Conservation (phyloP, 2,797 vertebrate species). For the Jordanella pulchra region DNA sequence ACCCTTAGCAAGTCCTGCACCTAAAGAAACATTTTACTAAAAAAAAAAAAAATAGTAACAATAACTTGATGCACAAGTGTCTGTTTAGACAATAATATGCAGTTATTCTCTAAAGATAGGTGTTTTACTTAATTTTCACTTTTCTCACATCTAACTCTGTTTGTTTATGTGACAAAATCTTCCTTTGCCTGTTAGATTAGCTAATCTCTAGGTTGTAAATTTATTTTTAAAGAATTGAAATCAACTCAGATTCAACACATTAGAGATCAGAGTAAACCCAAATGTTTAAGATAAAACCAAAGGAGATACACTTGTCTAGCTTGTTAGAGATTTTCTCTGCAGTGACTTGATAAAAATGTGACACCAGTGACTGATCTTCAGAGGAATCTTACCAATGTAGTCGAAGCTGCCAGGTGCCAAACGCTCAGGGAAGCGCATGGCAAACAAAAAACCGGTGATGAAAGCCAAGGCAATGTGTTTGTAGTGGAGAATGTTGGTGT, state of each 20-base stretch:
- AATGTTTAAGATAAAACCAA: neutral
- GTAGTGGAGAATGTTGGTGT: conserved; percentile 80
- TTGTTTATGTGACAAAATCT: neutral
- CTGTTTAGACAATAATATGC: neutral
- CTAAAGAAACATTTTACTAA: no score
- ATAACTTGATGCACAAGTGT: neutral
- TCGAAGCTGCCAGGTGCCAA: conserved; percentile 92
- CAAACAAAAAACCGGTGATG: conserved; percentile 89
- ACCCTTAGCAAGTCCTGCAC: no score
- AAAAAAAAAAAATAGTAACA: neutral
- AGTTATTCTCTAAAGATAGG: neutral
- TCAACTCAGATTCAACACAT: conserved; percentile 4
- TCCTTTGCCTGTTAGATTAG: neutral
- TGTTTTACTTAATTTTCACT: neutral
- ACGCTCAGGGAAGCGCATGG: conserved; percentile 89
- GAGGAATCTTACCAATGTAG: conserved; percentile 81
- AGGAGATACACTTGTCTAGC: neutral
- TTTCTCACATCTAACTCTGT: neutral
- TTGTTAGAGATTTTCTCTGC: neutral
- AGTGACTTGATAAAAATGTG: neutral
- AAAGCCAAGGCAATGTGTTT: conserved; percentile 84
- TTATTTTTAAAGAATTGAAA: neutral
- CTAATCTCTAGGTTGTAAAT: neutral
- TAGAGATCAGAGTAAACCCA: neutral
- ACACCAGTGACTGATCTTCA: neutral